Conservation (phyloP, 2,113 vertebrate species). For the Thamnaconus septentrionalis region DNA sequence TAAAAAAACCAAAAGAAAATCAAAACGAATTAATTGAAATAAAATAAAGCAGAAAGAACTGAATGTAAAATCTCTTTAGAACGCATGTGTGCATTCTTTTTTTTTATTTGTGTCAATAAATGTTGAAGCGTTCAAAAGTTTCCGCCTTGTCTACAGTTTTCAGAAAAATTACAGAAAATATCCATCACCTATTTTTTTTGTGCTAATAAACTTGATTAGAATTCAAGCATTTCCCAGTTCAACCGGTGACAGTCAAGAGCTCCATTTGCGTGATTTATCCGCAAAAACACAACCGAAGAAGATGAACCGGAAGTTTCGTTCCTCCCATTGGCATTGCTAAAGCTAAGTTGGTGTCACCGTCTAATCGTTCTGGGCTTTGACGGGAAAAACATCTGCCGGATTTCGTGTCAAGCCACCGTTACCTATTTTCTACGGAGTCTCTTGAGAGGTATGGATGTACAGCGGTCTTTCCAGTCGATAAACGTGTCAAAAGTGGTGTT, state of each 20-base stretch:
- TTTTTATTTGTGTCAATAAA: too few relatives aligned
- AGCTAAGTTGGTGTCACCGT: slow-evolving; percentile 54
- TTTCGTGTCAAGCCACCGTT: slow-evolving; percentile 47
- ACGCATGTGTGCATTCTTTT: too few relatives aligned
- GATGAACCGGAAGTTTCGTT: slow-evolving; percentile 48
- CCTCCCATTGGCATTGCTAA: slow-evolving; percentile 33
- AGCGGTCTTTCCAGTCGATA: not conserved
- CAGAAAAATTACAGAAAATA: too few relatives aligned
- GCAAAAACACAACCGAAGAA: slow-evolving; percentile 27
- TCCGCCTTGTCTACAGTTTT: too few relatives aligned
- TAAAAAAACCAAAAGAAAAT: too few relatives aligned
- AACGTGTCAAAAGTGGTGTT: not conserved
- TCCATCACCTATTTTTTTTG: too few relatives aligned
- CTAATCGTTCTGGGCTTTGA: slow-evolving; percentile 51
- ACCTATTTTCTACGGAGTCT: slow-evolving; percentile 37
- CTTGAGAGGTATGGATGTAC: slow-evolving; percentile 60
- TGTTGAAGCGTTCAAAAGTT: too few relatives aligned
- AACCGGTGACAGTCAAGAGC: not conserved
- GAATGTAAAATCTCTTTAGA: too few relatives aligned
- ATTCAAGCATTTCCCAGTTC: not conserved
- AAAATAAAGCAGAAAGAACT: too few relatives aligned
- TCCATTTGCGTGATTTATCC: too few relatives aligned
- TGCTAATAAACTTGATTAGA: not conserved
- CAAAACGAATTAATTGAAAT: too few relatives aligned
- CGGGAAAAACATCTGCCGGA: slow-evolving; percentile 36